Evolutionary conservation across 2,888 invertebrate species (phyloP), one percentile per base, ranked within the genome.

Genomic region (Biston betularia): DNA sequence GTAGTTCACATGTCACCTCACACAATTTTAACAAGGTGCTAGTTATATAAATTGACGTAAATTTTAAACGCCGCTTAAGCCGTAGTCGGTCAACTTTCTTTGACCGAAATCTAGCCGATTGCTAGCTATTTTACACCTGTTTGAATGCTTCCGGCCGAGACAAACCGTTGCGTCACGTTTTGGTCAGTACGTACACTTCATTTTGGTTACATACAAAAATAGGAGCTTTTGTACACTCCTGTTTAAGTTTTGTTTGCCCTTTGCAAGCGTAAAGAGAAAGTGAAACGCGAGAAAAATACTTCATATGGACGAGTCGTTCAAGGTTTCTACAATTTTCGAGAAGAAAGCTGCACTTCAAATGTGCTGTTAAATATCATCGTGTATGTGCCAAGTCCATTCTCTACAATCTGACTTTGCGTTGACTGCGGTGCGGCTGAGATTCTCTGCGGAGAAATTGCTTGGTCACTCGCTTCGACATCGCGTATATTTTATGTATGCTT

Each of bases 11-110:
- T 89, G 88, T 87, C 89, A 86, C 83, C 83, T 87, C 82, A 83
- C 79, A 84, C 84, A 79, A 83, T 76, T 78, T 83, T 85, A 86
- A 86, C 84, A 85, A 88, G 86, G 87, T 84, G 90, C 79, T 87
- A 90, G 83, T 89, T 89, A 84, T 84, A 88, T 89, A 87, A 89
- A 91, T 89, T 89, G 82, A 86, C 84, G 87, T 86, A 84, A 87
- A 90, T 88, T 85, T 76, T 76, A 73, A 78, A 78, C 75, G 79
- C 76, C 75, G 71, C 72, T 79, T 79, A 83, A 81, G 81, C 83
- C 81, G 75, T 74, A 67, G 70, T 63, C 71, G 85, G 78, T 80
- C 85, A 81, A 89, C 90, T 90, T 90, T 90, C 89, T 88, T 85
- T 80, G 84, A 79, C 86, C 84, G 82, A 84, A 80, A 82, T 78